Evolutionary conservation across 1,140 invertebrate genomes (phyloP), one percentile per base, ranked within the genome.

Genomic region (Brachionus koreanus): DNA sequence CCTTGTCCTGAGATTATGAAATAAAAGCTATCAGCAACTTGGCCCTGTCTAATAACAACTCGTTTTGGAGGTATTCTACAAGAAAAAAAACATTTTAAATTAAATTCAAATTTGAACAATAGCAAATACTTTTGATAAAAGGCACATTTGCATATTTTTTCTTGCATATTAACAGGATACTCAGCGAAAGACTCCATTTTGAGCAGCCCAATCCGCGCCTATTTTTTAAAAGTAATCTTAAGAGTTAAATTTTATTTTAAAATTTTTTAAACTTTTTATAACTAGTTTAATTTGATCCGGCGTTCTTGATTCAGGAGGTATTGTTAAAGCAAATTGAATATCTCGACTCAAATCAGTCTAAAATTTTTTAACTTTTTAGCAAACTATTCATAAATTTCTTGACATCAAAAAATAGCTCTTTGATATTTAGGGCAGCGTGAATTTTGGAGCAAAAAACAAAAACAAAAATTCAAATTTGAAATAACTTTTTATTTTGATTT

Each of bases 221-320:
- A 42, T 79, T 79, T 61, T 79, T 19, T 37, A 37, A 39, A 39
- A 69, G 37, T 19, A 69, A 19, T 16, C 35, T 69, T 37, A 37
- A 69, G 16, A 19, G 16, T 69, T 39, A 9, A 65, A 61, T 42
- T 61, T 61, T 61, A 79, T 61, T 43, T 29, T 19, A 23, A 49
- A 33, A 12, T n/a, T 43, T 6, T n/a, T 35, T 65, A 43, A 79
- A 65, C 35, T 79, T 74, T 74, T 74, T 25, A 46, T 74, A 42
- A 88, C 87, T 61, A 87, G 86, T 82, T 87, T 86, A 23, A 88
- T 84, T 83, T 87, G 86, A 69, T 88, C 87, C 16, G 84, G 84
- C 7, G 86, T 85, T 29, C 87, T 76, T 29, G 84, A 25, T 29
- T 84, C 84, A 10, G 86, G 84, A 9, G 85, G 85, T 9, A 87